Evolutionary conservation across 2,888 invertebrate genomes (phyloP).

Genomic region (Pyrocoelia pectoralis): DNA sequence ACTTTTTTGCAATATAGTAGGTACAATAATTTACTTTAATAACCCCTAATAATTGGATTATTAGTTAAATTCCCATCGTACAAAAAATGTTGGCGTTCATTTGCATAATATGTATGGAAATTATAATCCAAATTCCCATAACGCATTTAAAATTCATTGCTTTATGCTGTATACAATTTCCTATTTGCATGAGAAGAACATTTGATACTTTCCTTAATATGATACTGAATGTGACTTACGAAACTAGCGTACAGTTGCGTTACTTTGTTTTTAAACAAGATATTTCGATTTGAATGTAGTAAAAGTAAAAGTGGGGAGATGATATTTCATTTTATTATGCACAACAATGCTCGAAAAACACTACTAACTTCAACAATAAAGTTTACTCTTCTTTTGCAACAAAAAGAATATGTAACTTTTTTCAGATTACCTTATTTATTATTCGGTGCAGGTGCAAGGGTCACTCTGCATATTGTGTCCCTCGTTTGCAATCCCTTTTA

Average conservation of each 20-base stretch:
- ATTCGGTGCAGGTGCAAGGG: constrained; percentile 32
- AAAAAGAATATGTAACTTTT: not conserved
- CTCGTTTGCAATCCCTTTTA: constrained; percentile 30
- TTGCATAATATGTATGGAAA: constrained; percentile 33
- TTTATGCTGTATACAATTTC: constrained; percentile 31
- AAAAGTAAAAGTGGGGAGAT: not conserved
- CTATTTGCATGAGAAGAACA: constrained; percentile 29
- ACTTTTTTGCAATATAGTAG: not conserved
- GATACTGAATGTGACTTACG: constrained; percentile 7
- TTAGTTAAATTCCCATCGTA: not conserved
- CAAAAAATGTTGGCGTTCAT: constrained; percentile 8
- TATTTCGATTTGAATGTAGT: not conserved
- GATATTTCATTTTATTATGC: too few relatives aligned
- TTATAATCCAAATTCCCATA: constrained; percentile 35
- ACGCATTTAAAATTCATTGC: constrained; percentile 36
- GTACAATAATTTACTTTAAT: constrained; percentile 6
- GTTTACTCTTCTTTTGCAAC: not conserved
- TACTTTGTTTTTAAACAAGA: not conserved
- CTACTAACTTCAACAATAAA: not conserved
- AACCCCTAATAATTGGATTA: constrained; percentile 1
- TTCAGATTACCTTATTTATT: constrained; percentile 17
- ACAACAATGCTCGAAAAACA: too few relatives aligned
- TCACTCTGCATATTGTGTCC: constrained; percentile 36
- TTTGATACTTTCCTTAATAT: constrained; percentile 27
- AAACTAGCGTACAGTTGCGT: not conserved